Percentiles rank a stretch among this genome's conserved stretches.
Conservation (phyloP, 2,113 vertebrate species). For the Mormyrus iriodes region DNA sequence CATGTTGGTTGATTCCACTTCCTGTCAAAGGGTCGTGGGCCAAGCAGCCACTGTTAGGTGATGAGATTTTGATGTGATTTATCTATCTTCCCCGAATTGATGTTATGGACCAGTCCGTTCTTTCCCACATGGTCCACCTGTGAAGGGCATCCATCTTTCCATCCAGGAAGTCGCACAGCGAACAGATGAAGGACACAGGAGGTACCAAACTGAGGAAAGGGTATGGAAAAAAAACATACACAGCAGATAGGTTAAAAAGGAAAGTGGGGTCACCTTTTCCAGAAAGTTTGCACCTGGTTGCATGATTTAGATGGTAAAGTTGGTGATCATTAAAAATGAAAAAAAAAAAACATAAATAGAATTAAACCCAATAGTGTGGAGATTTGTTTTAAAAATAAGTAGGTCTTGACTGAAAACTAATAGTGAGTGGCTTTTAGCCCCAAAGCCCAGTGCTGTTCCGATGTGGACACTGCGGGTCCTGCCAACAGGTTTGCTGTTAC, state of each 20-base stretch:
- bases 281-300: neutral
- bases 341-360: neutral
- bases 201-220: neutral
- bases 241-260: neutral
- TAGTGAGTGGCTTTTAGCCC: neutral
- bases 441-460: neutral
- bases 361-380: neutral
- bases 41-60: neutral
- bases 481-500: constrained; percentile 10
- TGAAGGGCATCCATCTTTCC: no score
- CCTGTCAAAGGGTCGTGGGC: neutral
- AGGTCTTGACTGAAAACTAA: neutral
- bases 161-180: neutral
- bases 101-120: neutral
- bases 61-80: neutral
- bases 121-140: no score
- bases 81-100: neutral
- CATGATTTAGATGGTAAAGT: neutral
- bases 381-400: neutral
- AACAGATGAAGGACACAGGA: neutral
- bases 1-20: constrained; percentile 26
- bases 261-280: neutral
- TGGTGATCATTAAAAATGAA: neutral
- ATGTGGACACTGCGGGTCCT: neutral
- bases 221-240: neutral